Evolutionary conservation across 2,888 invertebrate species (phyloP), one percentile per base, ranked within the genome.

Genomic region (Diloba caeruleocephala): DNA sequence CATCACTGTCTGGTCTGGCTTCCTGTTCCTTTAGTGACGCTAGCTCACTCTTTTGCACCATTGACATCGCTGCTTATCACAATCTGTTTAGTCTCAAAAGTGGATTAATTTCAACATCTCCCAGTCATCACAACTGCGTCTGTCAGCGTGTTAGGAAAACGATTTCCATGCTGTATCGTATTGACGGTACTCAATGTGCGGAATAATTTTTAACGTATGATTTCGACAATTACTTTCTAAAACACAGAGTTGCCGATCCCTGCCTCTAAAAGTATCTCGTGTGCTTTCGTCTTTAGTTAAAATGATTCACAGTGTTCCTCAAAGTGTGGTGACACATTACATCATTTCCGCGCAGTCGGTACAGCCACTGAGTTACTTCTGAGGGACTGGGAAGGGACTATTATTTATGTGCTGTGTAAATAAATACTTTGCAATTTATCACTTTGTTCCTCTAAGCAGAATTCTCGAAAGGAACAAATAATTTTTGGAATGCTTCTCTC

Each of bases 351-450:
- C 33, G 26, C 26, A 42, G 49, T 49, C 21, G 19, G 54, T 55
- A 44, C 29, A 48, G 28, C 48, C 21, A 7, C 57, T 33, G 48
- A 60, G 42, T 49, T 67, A 63, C 44, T 43, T 26, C 29, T 26
- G 38, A 21, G 6, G 8, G 42, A 23, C 34, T 15, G 29, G n/a
- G 41, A 28, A 7, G 14, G 41, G 31, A 44, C 65, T 38, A 65
- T 71, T 68, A 74, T 53, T 65, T 65, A 62, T 48, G 58, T 50
- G 34, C 38, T 48, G 17, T 21, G 45, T 46, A 65, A 58, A 74
- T 65, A 68, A 65, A 65, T 74, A 71, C 68, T 68, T 60, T 10
- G 49, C 41, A 49, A 62, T 74, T 63, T 65, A 68, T 74, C 56
- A 65, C 50, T 51, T 50, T 32, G 48, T 54, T 60, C 49, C 25